These are phyloP conservation scores for Climacteris rufus DNA, from an alignment of 2,113 vertebrate species.

Conservation along the genomic window DNA sequence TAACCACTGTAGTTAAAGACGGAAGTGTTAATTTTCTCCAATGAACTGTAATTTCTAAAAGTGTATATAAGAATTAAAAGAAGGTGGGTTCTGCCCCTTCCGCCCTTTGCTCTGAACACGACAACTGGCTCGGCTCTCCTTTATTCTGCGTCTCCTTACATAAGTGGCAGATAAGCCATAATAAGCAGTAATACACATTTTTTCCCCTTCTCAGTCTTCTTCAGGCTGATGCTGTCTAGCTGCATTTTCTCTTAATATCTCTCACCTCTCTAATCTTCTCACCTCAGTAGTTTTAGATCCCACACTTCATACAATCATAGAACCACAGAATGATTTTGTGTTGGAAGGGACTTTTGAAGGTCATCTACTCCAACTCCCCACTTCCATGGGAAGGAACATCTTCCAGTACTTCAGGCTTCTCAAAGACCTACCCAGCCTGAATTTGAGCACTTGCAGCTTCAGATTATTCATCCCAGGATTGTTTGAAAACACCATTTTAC, in stretches of 20 bases:
- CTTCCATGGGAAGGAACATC: neutral
- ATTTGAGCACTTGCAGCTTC: neutral
- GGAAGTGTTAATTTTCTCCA: too few relatives aligned
- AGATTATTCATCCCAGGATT: neutral
- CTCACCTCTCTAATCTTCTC: neutral
- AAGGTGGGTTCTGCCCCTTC: too few relatives aligned
- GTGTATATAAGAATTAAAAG: too few relatives aligned
- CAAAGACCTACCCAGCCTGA: neutral
- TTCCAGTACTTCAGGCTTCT: fast-evolving
- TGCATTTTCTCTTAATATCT: neutral
- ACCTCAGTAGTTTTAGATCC: neutral
- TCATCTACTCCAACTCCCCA: fast-evolving
- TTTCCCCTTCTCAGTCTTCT: fast-evolving
- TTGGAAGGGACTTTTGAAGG: neutral
- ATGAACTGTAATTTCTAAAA: too few relatives aligned
- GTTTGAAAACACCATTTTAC: neutral
- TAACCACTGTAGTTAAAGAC: too few relatives aligned
- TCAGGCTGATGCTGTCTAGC: neutral
- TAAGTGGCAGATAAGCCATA: too few relatives aligned
- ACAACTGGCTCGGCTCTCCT: too few relatives aligned
- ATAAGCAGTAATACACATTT: too few relatives aligned
- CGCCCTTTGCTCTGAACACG: too few relatives aligned
- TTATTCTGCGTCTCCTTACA: too few relatives aligned
- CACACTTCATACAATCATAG: neutral
- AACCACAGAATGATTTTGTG: neutral